phyloP scores from a whole-genome alignment of 2,888 invertebrate genomes.

The Nowickia ferox region DNA sequence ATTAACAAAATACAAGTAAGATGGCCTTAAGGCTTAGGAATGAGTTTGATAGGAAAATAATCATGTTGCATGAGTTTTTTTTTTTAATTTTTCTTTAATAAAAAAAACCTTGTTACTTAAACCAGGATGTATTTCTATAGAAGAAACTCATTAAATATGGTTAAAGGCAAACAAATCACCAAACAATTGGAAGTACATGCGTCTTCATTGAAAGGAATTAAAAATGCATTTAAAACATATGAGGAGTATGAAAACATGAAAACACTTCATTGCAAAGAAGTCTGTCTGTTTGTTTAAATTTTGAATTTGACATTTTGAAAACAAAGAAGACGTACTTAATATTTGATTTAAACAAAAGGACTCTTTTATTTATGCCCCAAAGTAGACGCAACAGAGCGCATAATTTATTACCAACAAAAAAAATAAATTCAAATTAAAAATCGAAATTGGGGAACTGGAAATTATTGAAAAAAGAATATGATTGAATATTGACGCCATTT shows the following conservation, averaged over 20 bases:
- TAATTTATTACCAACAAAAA: slow-evolving; percentile 44
- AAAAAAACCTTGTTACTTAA: slow-evolving; percentile 35
- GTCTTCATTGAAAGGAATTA: slow-evolving; percentile 33
- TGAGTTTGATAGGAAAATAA: slow-evolving; percentile 45
- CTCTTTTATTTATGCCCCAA: not conserved
- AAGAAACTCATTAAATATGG: slow-evolving; percentile 70
- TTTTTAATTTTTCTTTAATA: too few species aligned
- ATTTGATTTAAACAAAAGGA: slow-evolving; percentile 29
- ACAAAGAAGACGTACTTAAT: slow-evolving; percentile 32
- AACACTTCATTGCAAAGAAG: slow-evolving; percentile 56
- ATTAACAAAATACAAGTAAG: slow-evolving; percentile 58
- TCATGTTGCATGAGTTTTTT: not conserved
- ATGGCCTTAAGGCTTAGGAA: slow-evolving; percentile 24
- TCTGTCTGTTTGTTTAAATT: slow-evolving; percentile 25
- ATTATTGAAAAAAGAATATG: not conserved
- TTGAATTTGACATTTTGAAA: slow-evolving; percentile 45
- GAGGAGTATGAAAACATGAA: too few species aligned
- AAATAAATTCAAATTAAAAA: slow-evolving; percentile 25
- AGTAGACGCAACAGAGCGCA: slow-evolving; percentile 4
- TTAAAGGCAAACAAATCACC: slow-evolving; percentile 64
- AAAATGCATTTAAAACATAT: slow-evolving; percentile 61
- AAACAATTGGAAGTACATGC: slow-evolving; percentile 19
- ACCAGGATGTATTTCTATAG: slow-evolving; percentile 52
- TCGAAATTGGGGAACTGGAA: slow-evolving; percentile 5
- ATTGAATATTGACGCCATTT: slow-evolving; percentile 21